Evolutionary conservation across 1,140 invertebrate species (phyloP).

Genomic region (Drosophila aff.): DNA sequence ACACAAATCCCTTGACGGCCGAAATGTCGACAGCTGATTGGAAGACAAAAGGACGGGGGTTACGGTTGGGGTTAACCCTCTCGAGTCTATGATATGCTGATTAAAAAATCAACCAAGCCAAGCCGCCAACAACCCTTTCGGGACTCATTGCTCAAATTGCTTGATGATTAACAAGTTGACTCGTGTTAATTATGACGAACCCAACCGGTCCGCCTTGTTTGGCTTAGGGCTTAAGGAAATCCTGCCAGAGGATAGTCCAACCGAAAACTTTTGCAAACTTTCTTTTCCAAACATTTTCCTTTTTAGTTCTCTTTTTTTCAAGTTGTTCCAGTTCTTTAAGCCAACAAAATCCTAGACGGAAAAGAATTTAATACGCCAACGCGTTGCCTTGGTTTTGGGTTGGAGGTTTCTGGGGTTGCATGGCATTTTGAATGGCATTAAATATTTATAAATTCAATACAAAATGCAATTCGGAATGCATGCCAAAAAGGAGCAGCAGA

Average conservation of each 20-base stretch:
- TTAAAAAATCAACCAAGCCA: slow-evolving; percentile 74
- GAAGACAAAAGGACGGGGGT: not conserved
- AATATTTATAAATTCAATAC: slow-evolving; percentile 85
- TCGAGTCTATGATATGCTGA: slow-evolving; percentile 71
- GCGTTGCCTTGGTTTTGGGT: slow-evolving; percentile 24
- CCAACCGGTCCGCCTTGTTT: slow-evolving; percentile 52
- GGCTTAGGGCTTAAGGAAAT: slow-evolving; percentile 38
- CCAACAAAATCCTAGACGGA: slow-evolving; percentile 61
- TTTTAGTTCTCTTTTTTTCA: not conserved
- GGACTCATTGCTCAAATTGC: slow-evolving; percentile 59
- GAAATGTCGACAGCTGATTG: slow-evolving; percentile 78
- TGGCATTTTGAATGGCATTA: slow-evolving; percentile 84
- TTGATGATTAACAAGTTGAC: slow-evolving; percentile 83
- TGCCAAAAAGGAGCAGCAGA: slow-evolving; percentile 57
- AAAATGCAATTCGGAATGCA: slow-evolving; percentile 83
- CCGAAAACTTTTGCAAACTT: slow-evolving; percentile 29
- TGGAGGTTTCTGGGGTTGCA: slow-evolving; percentile 58
- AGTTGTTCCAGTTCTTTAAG: slow-evolving; percentile 28
- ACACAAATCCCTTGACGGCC: slow-evolving; percentile 47
- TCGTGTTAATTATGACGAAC: slow-evolving; percentile 73
- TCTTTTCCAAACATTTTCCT: slow-evolving; percentile 10
- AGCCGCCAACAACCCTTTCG: slow-evolving; percentile 65
- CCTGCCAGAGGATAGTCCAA: slow-evolving; percentile 14
- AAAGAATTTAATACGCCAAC: slow-evolving; percentile 66
- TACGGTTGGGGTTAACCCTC: slow-evolving; percentile 13